Evolutionary conservation across 2,888 invertebrate species (phyloP).

Genomic region (Pterobdella sp.): DNA sequence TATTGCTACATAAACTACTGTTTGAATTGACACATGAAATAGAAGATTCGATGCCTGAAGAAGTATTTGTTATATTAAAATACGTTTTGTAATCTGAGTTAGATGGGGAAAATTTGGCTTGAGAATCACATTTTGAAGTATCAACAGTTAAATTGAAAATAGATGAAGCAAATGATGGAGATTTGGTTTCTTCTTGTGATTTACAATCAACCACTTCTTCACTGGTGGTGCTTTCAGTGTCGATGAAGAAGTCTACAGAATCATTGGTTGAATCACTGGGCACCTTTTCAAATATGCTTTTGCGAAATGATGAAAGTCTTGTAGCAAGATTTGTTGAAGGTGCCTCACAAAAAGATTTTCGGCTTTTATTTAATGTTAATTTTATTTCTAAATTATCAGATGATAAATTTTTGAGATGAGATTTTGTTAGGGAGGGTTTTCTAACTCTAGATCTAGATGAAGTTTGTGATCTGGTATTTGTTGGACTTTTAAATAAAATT

Average conservation of each 20-base stretch:
- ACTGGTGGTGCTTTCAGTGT: neutral
- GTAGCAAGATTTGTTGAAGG: too few species aligned
- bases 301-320: neutral
- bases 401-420: neutral
- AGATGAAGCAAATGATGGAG: neutral
- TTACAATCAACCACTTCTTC: neutral
- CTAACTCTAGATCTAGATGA: too few species aligned
- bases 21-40: neutral
- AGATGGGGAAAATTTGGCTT: neutral
- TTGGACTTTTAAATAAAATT: constrained; percentile 16
- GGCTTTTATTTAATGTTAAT: too few species aligned
- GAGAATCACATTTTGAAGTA: neutral
- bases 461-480: neutral
- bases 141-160: neutral
- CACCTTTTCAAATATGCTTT: neutral
- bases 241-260: neutral
- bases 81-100: too few species aligned
- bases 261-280: neutral
- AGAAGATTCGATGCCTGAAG: neutral
- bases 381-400: neutral
- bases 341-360: too few species aligned
- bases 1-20: neutral
- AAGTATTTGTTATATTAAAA: too few species aligned
- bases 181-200: neutral
- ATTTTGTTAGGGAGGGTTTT: too few species aligned